These are phyloP conservation scores for Aphidius colemani DNA, from an alignment of 2,888 invertebrate genomes.

Conservation along the genomic window DNA sequence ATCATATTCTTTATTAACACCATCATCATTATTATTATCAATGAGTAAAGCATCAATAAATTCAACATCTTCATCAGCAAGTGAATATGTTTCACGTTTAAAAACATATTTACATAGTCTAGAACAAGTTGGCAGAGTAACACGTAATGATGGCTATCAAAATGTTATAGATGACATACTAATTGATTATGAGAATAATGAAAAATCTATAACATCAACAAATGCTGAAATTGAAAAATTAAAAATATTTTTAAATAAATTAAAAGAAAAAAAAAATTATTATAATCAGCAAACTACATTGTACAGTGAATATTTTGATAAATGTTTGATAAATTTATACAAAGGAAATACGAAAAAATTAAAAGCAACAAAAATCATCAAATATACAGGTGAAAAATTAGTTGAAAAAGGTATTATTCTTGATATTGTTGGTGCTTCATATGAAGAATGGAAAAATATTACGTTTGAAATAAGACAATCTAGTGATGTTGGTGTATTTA, in stretches of 20 bases:
- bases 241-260: conserved; percentile 68
- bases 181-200: conserved; percentile 69
- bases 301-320: conserved; percentile 77
- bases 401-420: conserved; percentile 74
- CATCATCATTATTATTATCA: no score
- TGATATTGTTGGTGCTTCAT: conserved; percentile 71
- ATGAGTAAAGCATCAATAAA: no score
- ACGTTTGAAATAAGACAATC: conserved; percentile 75
- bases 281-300: conserved; percentile 77
- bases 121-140: conserved; percentile 71
- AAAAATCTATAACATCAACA: conserved; percentile 68
- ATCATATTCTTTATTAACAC: no score
- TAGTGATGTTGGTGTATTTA: conserved; percentile 70
- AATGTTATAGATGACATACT: conserved; percentile 74
- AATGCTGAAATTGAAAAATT: conserved; percentile 69
- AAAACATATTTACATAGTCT: conserved; percentile 66
- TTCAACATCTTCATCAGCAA: conserved; percentile 45
- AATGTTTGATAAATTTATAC: conserved; percentile 74
- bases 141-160: conserved; percentile 72
- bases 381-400: conserved; percentile 72
- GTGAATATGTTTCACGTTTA: conserved; percentile 66
- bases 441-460: conserved; percentile 74
- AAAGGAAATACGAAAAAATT: conserved; percentile 64
- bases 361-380: conserved; percentile 67
- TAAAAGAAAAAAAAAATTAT: conserved; percentile 72